Evolutionary conservation across 2,113 vertebrate genomes (phyloP).

Genomic region (Columba livia): DNA sequence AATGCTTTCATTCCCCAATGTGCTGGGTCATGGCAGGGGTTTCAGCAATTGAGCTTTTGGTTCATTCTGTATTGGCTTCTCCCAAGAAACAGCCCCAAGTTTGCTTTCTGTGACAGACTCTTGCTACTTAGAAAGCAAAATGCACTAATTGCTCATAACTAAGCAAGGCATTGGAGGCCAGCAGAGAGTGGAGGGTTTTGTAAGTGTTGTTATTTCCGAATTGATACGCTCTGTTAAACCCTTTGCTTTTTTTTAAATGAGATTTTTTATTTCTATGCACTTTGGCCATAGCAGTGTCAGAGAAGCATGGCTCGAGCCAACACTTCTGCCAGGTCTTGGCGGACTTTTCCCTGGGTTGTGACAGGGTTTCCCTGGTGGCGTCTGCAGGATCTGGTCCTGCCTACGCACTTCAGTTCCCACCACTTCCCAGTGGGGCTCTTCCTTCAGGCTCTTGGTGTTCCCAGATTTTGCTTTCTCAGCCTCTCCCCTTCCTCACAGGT

Average conservation of each 20-base stretch:
- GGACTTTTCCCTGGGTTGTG: too few relatives aligned
- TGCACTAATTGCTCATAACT: background rate
- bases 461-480: background rate
- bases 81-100: background rate
- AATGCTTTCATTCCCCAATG: accelerated
- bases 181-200: background rate
- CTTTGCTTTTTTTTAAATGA: background rate
- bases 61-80: background rate
- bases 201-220: background rate
- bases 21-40: background rate
- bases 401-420: background rate
- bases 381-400: background rate
- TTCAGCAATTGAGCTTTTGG: background rate
- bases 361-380: accelerated
- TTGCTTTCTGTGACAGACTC: background rate
- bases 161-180: background rate
- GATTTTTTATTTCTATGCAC: background rate
- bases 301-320: background rate
- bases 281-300: background rate
- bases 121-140: background rate
- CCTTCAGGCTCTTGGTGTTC: background rate
- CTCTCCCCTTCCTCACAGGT: background rate
- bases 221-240: background rate
- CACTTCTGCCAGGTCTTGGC: background rate
- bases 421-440: background rate